Percentiles rank a stretch among this genome's conserved stretches.
Evolutionary conservation across 2,113 vertebrate genomes (phyloP).

Genomic region (Lonchura striata): DNA sequence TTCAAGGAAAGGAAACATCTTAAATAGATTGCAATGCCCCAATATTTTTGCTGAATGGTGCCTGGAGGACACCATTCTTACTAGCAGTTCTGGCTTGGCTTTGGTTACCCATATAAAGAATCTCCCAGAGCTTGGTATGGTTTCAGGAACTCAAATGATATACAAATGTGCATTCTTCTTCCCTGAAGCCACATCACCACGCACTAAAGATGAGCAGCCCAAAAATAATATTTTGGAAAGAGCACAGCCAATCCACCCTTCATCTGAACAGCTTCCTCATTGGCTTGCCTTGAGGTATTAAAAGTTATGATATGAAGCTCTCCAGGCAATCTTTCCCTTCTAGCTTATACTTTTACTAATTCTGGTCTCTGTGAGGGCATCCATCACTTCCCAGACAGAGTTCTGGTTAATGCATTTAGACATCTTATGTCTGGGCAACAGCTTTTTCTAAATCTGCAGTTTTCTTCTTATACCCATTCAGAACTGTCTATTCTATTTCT

Average conservation of each 20-base stretch:
- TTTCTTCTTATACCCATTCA: neutral
- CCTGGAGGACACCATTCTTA: neutral
- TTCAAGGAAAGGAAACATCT: neutral
- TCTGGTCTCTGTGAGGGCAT: neutral
- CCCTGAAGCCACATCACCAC: slow-evolving; percentile 44
- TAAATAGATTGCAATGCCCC: neutral
- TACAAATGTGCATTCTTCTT: neutral
- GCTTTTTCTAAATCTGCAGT: neutral
- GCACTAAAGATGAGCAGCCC: neutral
- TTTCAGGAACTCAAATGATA: slow-evolving; percentile 4
- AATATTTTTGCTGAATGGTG: neutral
- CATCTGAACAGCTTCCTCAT: neutral
- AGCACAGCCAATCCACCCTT: slow-evolving; percentile 20
- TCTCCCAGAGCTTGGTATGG: neutral
- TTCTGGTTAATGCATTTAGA: neutral
- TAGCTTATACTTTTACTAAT: neutral
- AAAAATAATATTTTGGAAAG: slow-evolving; percentile 53
- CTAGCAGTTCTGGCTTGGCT: neutral
- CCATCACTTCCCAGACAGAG: neutral
- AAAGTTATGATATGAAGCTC: neutral
- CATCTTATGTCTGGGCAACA: neutral
- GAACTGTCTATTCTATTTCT: neutral
- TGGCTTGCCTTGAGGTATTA: neutral
- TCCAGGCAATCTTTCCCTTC: neutral
- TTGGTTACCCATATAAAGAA: slow-evolving; percentile 6